Percentiles rank a stretch among this genome's conserved stretches.
phyloP scores from a whole-genome alignment of 2,113 vertebrate species.

The Pedetes capensis region DNA sequence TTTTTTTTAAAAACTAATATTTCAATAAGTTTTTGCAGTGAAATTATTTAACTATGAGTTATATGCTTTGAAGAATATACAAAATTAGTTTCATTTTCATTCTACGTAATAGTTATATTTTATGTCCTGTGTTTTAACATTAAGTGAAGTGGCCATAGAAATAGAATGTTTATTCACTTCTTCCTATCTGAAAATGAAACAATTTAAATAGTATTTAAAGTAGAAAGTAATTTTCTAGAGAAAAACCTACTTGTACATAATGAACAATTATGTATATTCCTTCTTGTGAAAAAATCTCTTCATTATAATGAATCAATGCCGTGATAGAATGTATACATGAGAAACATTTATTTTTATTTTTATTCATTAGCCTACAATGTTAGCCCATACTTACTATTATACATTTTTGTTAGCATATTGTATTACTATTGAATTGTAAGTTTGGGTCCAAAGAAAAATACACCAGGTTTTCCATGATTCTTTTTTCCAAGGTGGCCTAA shows the following conservation, averaged over 20 bases:
- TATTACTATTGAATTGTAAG: neutral
- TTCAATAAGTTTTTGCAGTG: conserved; percentile 3
- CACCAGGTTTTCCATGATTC: neutral
- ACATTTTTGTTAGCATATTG: neutral
- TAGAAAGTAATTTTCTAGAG: neutral
- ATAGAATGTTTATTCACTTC: neutral
- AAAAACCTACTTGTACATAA: neutral
- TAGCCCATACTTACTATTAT: neutral
- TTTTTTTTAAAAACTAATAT: conserved; percentile 21
- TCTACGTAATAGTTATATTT: neutral
- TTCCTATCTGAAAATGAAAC: neutral
- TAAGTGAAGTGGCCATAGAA: neutral
- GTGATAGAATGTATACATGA: neutral
- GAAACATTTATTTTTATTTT: neutral
- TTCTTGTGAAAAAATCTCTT: neutral
- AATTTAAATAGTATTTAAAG: neutral
- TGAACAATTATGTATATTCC: neutral
- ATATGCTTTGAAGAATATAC: neutral
- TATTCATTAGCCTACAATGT: neutral
- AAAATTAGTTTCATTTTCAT: conserved; percentile 23
- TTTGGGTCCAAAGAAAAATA: neutral
- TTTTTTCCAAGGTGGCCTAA: conserved; percentile 56
- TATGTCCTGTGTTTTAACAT: neutral
- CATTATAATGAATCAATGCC: neutral
- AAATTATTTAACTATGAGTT: neutral